These are phyloP conservation scores for Sycophaga agraensis DNA, from an alignment of 1,140 invertebrate species.

Conservation along the genomic window DNA sequence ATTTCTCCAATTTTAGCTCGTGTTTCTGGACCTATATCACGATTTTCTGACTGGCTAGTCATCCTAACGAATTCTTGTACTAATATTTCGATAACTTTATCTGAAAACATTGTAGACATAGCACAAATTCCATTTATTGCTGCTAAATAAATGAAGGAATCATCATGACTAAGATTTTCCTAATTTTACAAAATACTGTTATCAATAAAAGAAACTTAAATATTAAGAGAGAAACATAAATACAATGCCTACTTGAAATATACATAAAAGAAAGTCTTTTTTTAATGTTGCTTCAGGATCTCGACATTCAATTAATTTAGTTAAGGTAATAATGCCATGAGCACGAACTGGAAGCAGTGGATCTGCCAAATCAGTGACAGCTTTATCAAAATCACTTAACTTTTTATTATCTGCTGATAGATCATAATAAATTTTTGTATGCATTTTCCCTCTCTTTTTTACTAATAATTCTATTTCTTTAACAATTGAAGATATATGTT, in stretches of 20 bases:
- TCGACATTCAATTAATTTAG: constrained; percentile 68
- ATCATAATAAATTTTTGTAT: constrained; percentile 38
- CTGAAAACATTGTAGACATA: constrained; percentile 65
- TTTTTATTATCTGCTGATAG: constrained; percentile 39
- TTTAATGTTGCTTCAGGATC: constrained; percentile 67
- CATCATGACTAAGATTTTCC: constrained; percentile 75
- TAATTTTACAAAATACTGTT: constrained; percentile 48
- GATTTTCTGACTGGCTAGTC: constrained; percentile 42
- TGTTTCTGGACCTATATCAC: constrained; percentile 61
- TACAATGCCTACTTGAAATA: constrained; percentile 65
- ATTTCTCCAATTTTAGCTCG: constrained; percentile 82
- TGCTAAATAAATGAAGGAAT: constrained; percentile 82
- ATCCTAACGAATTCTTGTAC: constrained; percentile 63
- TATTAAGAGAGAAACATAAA: constrained; percentile 12
- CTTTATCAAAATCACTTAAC: constrained; percentile 62
- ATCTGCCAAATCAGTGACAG: constrained; percentile 70
- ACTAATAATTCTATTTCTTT: constrained; percentile 54
- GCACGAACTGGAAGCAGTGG: constrained; percentile 76
- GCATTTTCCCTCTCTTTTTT: constrained; percentile 50
- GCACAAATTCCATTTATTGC: constrained; percentile 75
- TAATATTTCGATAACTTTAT: constrained; percentile 68
- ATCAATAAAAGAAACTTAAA: constrained; percentile 9
- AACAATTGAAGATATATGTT: constrained; percentile 40
- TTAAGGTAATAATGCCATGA: constrained; percentile 75
- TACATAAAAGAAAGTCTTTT: constrained; percentile 67